Conservation (phyloP, 2,113 vertebrate species). For the Ploceus nigricollis region DNA sequence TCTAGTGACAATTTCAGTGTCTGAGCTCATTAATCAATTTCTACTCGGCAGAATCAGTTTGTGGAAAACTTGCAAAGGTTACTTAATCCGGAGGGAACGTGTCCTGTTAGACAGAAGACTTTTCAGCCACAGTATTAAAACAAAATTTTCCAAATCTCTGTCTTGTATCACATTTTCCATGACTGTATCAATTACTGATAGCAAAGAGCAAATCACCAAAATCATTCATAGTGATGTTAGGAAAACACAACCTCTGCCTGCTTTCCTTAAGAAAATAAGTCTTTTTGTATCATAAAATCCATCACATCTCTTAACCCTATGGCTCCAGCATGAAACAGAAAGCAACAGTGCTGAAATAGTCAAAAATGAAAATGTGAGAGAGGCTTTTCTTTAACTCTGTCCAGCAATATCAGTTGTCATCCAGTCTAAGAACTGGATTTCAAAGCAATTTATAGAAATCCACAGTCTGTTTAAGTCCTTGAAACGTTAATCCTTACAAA, state of each 20-base stretch:
- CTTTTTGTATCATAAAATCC: not conserved
- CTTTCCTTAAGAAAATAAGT: not conserved
- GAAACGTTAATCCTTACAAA: not conserved
- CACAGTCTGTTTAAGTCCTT: slow-evolving; percentile 17
- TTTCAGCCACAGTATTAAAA: slow-evolving; percentile 57
- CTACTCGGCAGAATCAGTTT: slow-evolving; percentile 48
- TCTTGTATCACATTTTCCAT: slow-evolving; percentile 63
- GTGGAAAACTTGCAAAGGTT: slow-evolving; percentile 71
- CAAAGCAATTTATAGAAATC: slow-evolving; percentile 30
- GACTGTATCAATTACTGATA: slow-evolving; percentile 68
- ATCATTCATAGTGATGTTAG: not conserved
- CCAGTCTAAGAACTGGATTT: not conserved
- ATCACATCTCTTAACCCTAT: not conserved
- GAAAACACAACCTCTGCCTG: slow-evolving; percentile 19
- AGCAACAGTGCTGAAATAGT: not conserved
- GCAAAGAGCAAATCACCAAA: slow-evolving; percentile 32
- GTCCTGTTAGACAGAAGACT: slow-evolving; percentile 51
- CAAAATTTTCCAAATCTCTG: slow-evolving; percentile 45
- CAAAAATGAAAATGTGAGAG: not conserved
- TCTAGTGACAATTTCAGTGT: slow-evolving; percentile 52
- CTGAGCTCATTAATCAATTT: slow-evolving; percentile 69
- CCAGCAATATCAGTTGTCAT: slow-evolving; percentile 14
- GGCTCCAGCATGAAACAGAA: slow-evolving; percentile 4
- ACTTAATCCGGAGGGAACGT: slow-evolving; percentile 50
- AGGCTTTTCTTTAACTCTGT: not conserved